Conservation (phyloP, 2,113 vertebrate genomes). For the Oxyura jamaicensis region DNA sequence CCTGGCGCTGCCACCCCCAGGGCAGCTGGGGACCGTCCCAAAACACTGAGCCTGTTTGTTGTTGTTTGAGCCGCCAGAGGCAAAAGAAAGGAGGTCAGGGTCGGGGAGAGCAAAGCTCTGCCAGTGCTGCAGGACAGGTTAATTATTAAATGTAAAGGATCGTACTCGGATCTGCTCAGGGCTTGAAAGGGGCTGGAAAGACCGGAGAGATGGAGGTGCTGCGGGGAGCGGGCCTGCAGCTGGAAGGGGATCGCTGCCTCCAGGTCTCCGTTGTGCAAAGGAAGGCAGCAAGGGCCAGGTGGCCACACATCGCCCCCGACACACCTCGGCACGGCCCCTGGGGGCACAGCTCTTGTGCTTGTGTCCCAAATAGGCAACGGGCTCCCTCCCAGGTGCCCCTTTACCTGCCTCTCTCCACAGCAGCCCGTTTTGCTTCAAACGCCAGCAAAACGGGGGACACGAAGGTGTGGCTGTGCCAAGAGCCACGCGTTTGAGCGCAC, state of each 20-base stretch:
- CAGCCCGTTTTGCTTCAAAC: background rate
- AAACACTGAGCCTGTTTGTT: background rate
- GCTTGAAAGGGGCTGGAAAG: background rate
- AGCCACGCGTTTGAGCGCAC: fast-evolving
- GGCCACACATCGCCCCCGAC: background rate
- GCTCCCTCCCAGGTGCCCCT: background rate
- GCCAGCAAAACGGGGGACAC: background rate
- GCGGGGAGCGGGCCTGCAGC: background rate
- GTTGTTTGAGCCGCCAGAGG: background rate
- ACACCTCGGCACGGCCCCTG: background rate
- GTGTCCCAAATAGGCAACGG: background rate
- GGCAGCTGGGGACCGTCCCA: conserved; percentile 33
- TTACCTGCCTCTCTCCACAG: background rate
- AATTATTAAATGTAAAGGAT: conserved; percentile 56
- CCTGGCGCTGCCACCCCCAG: background rate
- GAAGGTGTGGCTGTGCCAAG: background rate
- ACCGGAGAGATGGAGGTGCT: background rate
- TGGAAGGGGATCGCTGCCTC: background rate
- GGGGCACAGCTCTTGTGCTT: fast-evolving
- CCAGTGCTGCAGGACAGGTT: conserved; percentile 26
- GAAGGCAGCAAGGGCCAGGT: background rate
- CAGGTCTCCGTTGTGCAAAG: background rate
- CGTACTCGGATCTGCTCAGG: background rate
- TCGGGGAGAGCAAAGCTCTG: background rate
- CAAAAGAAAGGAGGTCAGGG: conserved; percentile 56